Percentiles rank a stretch among this genome's conserved stretches.
These are phyloP conservation scores for Lagorchestes hirsutus DNA, from an alignment of 2,797 vertebrate species.

Conservation along the genomic window DNA sequence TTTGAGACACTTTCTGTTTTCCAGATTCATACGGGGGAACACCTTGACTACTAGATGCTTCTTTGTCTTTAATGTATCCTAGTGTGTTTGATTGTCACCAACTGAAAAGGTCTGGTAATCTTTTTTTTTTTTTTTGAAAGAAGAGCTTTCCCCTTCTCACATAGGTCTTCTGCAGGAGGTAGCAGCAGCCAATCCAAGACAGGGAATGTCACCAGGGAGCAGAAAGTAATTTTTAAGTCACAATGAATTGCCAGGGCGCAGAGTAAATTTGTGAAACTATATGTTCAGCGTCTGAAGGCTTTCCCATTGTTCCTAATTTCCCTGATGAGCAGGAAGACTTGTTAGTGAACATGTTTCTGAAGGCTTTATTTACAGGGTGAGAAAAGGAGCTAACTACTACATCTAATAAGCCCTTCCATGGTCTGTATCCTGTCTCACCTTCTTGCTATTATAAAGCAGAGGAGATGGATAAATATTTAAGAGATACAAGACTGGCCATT, in stretches of 20 bases:
- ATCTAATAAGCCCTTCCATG: conserved; percentile 52
- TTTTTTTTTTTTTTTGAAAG: neutral
- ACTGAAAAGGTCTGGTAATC: neutral
- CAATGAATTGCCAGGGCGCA: neutral
- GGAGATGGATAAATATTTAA: conserved; percentile 64
- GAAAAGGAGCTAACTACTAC: neutral
- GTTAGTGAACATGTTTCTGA: neutral
- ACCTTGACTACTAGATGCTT: neutral
- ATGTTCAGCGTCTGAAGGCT: neutral
- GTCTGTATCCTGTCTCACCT: conserved; percentile 50
- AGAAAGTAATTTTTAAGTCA: neutral
- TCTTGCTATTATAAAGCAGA: conserved; percentile 39
- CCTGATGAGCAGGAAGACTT: neutral
- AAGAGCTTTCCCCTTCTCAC: neutral
- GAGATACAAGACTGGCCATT: conserved; percentile 35
- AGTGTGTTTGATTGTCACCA: neutral
- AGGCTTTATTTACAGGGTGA: neutral
- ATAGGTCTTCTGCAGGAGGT: neutral
- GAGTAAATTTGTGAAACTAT: neutral
- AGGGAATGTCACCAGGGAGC: neutral
- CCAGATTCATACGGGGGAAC: neutral
- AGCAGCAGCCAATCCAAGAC: neutral
- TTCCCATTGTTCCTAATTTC: neutral
- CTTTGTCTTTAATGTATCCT: neutral
- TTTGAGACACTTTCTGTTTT: neutral